Evolutionary conservation across 2,797 vertebrate species (phyloP), one percentile per base, ranked within the genome.

Genomic region (Nyctibius grandis): DNA sequence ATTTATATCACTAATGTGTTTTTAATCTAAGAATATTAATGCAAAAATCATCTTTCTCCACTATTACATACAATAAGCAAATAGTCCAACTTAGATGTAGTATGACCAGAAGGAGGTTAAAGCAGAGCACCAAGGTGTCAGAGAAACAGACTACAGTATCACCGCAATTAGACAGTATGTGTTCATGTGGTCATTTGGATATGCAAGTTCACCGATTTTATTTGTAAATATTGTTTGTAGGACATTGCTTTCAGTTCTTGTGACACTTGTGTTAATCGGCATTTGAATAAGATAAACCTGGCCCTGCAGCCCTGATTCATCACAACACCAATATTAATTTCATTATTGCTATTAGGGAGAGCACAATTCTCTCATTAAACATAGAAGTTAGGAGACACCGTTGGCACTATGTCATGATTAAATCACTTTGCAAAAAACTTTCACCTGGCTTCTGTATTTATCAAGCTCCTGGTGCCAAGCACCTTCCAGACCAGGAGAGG

Each of bases 401-500:
- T 4, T 16, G 7, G 48, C 53, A 29, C 38, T 13, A 8, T 47
- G 50, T 26, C 36, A 70, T 29, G 19, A 77, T 60, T 88, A 94
- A 88, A 81, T 60, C 42, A 36, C 29, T 63, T 48, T 48, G 45
- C 65, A 90, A 77, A 22, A 54, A 88, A 84, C 51, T 91, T 68
- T 42, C 50, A 51, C 44, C 40, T 40, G 11, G n/a, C 22, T 61
- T 47, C 60, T 9, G 31, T 33, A 57, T 33, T 36, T 15, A 82
- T 23, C 45, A 47, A 72, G 34, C 36, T 73, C 47, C 38, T 65
- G 36, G 33, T 61, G 40, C 64, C 80, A 72, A 68, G 57, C 92
- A 68, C 19, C 4, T 1, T 1, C 60, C 13, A 5, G 5, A n/a
- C 98, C 98, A 98, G 95, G 20, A 98, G 98, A 96, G 96, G 98